Base-by-base conservation (phyloP, 1,140 invertebrate species). In the Xylocopa sonorina region DNA sequence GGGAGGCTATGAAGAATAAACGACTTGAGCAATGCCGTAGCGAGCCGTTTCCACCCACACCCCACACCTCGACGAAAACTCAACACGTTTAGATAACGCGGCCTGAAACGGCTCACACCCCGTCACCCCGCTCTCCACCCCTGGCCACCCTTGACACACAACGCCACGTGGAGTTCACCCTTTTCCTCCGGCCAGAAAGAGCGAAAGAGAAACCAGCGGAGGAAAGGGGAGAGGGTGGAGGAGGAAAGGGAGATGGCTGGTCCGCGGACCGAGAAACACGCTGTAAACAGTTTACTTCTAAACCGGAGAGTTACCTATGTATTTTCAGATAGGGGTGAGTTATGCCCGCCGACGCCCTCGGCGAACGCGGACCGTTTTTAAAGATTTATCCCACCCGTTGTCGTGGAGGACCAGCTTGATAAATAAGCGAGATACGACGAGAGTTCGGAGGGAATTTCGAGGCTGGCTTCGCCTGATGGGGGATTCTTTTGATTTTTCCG, bases 301-400 rank as follows among this genome's bases (percentile, higher is more conserved):
- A 92, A 92, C 83, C 89, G 85, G 82, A 87, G 87, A 81, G 87
- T 91, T 89, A 90, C 88, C 87, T 91, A 88, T 89, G 88, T 90
- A 91, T 91, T 92, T 90, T 91, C 83, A 92, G 91, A 92, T 92
- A 92, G 90, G 89, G 88, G 83, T 92, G 89, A 92, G 78, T 92
- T 91, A 92, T 90, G 86, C 78, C 75, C 75, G 81, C 84, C 81
- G 82, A 80, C 79, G 68, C 82, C 82, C 83, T 73, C 76, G 77
- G 78, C 83, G 85, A 87, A 81, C 86, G 86, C 80, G 68, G 83
- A 78, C 83, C 87, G 88, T 90, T 92, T 91, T 89, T 89, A 84
- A 89, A 91, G 90, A 92, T 92, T 92, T 92, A 91, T 91, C 88
- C 87, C 66, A 32, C 6, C 67, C 55, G 66, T 71, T 71, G 75